phyloP scores from a whole-genome alignment of 1,140 invertebrate species.

The Muscidifurax raptorellus region DNA sequence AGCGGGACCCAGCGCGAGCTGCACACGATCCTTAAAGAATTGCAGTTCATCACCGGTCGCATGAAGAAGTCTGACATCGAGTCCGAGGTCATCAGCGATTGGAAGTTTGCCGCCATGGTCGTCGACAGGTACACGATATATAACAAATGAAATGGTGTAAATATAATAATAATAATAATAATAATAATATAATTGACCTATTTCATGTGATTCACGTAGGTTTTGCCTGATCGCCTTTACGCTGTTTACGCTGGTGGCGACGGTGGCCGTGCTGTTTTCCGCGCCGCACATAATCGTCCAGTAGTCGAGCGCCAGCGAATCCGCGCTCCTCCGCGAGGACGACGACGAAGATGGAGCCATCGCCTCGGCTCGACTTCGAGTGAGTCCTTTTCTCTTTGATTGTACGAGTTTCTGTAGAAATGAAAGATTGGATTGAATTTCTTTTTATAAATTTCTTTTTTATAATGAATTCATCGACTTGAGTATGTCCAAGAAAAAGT shows the following conservation, averaged over 20 bases:
- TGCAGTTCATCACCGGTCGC: constrained; percentile 94
- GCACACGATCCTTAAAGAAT: constrained; percentile 90
- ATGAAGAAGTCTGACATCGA: constrained; percentile 94
- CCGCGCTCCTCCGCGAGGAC: constrained; percentile 59
- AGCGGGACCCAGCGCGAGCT: constrained; percentile 81
- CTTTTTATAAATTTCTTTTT: too few relatives aligned
- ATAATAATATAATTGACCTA: too few relatives aligned
- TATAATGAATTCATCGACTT: too few relatives aligned
- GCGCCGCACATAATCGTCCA: constrained; percentile 97
- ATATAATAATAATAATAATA: too few relatives aligned
- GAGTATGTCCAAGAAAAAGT: too few relatives aligned
- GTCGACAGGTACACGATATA: constrained; percentile 85
- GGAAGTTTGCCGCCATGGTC: constrained; percentile 99
- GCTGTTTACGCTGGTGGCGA: constrained; percentile 96
- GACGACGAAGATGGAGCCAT: constrained; percentile 42
- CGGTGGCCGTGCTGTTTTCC: constrained; percentile 93
- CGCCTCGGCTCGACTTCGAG: constrained; percentile 54
- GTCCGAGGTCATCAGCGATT: constrained; percentile 95
- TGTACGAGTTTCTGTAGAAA: not conserved
- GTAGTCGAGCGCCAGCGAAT: constrained; percentile 76
- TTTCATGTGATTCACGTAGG: constrained; percentile 72
- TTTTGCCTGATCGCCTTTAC: constrained; percentile 98
- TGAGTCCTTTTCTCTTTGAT: constrained; percentile 38
- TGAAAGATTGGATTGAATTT: not conserved
- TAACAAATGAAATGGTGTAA: not conserved